A percentile compares a stretch with the other conserved stretches of the same genome.
phyloP scores from a whole-genome alignment of 2,797 vertebrate species.

The Notolabrus celidotus region DNA sequence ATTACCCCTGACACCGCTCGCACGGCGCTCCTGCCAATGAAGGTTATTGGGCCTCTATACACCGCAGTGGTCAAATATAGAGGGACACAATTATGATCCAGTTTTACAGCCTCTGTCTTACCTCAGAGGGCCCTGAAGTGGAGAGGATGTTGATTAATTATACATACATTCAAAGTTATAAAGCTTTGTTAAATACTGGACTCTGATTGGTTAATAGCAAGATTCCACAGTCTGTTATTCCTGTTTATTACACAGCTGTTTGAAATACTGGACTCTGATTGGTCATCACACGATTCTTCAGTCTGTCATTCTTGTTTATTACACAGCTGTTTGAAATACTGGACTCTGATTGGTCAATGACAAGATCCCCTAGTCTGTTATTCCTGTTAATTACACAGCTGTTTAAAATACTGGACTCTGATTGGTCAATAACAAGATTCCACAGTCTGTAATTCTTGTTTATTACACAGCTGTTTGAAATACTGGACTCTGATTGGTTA shows the following conservation, averaged over 20 bases:
- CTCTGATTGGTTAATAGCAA: background rate
- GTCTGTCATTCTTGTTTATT: no score
- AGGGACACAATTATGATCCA: slow-evolving; percentile 68
- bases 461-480: no score
- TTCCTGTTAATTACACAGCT: no score
- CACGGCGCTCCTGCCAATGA: slow-evolving; percentile 72
- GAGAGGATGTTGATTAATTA: slow-evolving; percentile 31
- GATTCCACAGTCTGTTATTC: background rate
- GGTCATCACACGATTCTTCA: no score
- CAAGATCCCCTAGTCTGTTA: no score
- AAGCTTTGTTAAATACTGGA: background rate
- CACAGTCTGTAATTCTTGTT: no score
- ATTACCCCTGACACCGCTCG: slow-evolving; percentile 83
- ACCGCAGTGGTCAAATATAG: slow-evolving; percentile 74
- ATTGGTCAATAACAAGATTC: no score
- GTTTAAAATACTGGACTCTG: no score
- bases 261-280: no score
- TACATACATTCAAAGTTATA: background rate
- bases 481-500: no score
- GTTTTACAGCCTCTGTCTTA: slow-evolving; percentile 54
- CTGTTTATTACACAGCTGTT: background rate
- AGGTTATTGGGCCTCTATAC: slow-evolving; percentile 76
- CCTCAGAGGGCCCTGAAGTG: slow-evolving; percentile 33
- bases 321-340: no score
- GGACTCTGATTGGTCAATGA: no score